Conservation (phyloP, 92 coral and sea anemone species). For the Actinostola sp. region DNA sequence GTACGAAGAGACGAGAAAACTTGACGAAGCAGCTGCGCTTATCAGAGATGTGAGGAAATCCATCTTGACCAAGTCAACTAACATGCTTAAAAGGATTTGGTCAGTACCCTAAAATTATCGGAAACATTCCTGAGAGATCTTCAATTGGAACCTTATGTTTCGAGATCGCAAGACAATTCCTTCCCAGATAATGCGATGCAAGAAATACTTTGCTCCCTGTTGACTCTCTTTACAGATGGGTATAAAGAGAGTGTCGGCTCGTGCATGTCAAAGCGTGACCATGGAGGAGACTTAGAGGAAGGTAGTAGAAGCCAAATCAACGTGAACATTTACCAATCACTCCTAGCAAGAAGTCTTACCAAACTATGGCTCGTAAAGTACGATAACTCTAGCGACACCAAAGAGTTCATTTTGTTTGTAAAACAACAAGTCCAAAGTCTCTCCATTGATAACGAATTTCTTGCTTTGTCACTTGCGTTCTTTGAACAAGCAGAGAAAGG, state of each 20-base stretch:
- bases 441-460: slow-evolving; percentile 39
- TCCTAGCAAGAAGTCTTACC: slow-evolving; percentile 65
- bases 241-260: slow-evolving; percentile 48
- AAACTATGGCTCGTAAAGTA: slow-evolving; percentile 50
- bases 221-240: slow-evolving; percentile 36
- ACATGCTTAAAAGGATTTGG: slow-evolving; percentile 46
- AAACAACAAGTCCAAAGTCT: slow-evolving; percentile 15
- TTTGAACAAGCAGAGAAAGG: slow-evolving; percentile 30
- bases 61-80: slow-evolving; percentile 43
- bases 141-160: slow-evolving; percentile 20
- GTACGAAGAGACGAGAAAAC: slow-evolving; percentile 54
- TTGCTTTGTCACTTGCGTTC: slow-evolving; percentile 16
- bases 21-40: slow-evolving; percentile 57
- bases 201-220: slow-evolving; percentile 19
- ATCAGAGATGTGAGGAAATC: slow-evolving; percentile 56
- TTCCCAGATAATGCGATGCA: slow-evolving; percentile 20
- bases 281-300: background rate
- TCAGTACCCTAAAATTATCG: slow-evolving; percentile 39
- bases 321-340: slow-evolving; percentile 55
- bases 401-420: slow-evolving; percentile 46
- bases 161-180: slow-evolving; percentile 34
- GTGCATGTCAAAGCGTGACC: slow-evolving; percentile 2
- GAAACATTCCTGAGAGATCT: slow-evolving; percentile 21
- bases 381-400: slow-evolving; percentile 5
- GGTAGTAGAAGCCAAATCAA: slow-evolving; percentile 9